Percentiles rank a stretch among this genome's conserved stretches.
These are phyloP conservation scores for Nettapus auritus DNA, from an alignment of 2,113 vertebrate genomes.

Conservation along the genomic window DNA sequence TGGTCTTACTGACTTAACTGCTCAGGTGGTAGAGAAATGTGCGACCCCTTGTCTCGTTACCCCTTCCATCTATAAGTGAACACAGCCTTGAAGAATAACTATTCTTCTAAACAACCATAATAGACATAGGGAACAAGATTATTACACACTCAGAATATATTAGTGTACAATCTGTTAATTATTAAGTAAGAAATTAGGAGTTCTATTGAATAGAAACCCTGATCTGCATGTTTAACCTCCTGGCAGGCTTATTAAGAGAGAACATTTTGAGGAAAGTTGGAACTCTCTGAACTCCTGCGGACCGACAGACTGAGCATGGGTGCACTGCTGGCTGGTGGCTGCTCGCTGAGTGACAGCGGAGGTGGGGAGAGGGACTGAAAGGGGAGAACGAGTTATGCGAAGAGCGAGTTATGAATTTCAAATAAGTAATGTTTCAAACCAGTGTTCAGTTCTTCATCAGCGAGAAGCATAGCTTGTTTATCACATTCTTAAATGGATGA, in stretches of 20 bases:
- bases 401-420: conserved; percentile 71
- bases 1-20: background rate
- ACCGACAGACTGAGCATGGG: background rate
- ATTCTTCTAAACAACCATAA: background rate
- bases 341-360: conserved; percentile 61
- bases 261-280: background rate
- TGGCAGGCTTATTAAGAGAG: background rate
- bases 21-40: background rate
- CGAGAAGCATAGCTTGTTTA: conserved; percentile 68
- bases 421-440: conserved; percentile 60
- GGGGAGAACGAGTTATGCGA: background rate
- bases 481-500: conserved; percentile 68
- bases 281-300: background rate
- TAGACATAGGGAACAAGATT: background rate
- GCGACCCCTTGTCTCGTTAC: background rate
- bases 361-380: background rate
- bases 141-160: background rate
- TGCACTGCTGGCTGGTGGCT: background rate
- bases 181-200: background rate
- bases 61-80: background rate
- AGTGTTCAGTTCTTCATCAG: conserved; percentile 66
- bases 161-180: background rate
- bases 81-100: background rate
- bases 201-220: background rate
- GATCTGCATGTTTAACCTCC: background rate